These are phyloP conservation scores for Leistus spinibarbis DNA, from an alignment of 2,888 invertebrate genomes.

Conservation along the genomic window DNA sequence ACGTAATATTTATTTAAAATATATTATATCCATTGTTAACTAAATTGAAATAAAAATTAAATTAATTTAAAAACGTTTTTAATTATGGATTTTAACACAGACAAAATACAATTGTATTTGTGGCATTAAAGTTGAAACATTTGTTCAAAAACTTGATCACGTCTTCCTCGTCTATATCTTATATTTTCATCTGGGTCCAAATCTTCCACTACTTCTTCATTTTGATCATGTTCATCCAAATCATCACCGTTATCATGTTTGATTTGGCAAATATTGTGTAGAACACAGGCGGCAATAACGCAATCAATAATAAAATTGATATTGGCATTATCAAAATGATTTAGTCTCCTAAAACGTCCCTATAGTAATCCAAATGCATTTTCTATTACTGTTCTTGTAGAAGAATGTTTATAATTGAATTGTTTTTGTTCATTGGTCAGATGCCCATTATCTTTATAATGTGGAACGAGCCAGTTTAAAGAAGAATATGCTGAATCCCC, in stretches of 20 bases:
- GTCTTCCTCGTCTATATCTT: constrained; percentile 1
- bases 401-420: background rate
- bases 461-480: too few species aligned
- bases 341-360: constrained; percentile 1
- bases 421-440: background rate
- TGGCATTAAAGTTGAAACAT: too few species aligned
- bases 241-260: constrained; percentile 1
- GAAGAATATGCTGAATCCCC: too few species aligned
- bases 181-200: too few species aligned
- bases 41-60: too few species aligned
- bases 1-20: too few species aligned
- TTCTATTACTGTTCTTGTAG: background rate
- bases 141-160: background rate
- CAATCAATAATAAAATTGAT: constrained; percentile 6
- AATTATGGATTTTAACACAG: too few species aligned
- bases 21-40: too few species aligned
- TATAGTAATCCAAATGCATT: background rate
- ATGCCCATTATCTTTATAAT: background rate
- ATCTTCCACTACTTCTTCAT: too few species aligned
- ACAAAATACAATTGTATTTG: too few species aligned
- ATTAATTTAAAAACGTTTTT: too few species aligned
- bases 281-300: constrained; percentile 4
- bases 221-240: too few species aligned
- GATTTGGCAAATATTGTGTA: background rate
- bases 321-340: constrained; percentile 4